phyloP scores from a whole-genome alignment of 2,888 invertebrate genomes.

The Phaedon cochleariae region DNA sequence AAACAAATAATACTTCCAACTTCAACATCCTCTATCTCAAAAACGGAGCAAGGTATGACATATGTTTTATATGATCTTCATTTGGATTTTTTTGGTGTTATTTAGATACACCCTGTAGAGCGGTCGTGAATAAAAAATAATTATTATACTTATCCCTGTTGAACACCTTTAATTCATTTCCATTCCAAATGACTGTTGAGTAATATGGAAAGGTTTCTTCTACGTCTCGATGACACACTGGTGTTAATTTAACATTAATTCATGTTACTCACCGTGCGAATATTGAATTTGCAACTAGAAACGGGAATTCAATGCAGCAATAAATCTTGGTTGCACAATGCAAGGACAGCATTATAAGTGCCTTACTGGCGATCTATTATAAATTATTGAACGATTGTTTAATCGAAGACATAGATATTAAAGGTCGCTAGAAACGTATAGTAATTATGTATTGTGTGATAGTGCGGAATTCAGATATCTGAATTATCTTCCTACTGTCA shows the following conservation, averaged over 20 bases:
- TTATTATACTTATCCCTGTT: too few relatives aligned
- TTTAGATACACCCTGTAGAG: too few relatives aligned
- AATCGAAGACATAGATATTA: constrained; percentile 33
- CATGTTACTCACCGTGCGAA: constrained; percentile 17
- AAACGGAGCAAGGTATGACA: too few relatives aligned
- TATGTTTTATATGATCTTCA: too few relatives aligned
- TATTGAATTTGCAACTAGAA: constrained; percentile 21
- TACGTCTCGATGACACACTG: background rate
- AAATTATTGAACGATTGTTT: constrained; percentile 37
- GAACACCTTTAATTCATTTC: background rate
- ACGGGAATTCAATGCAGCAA: constrained; percentile 21
- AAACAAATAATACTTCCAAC: too few relatives aligned
- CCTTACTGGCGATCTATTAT: constrained; percentile 35
- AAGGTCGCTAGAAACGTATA: constrained; percentile 28
- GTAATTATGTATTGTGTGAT: constrained; percentile 20
- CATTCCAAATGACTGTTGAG: background rate
- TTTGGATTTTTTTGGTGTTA: too few relatives aligned
- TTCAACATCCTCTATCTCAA: too few relatives aligned
- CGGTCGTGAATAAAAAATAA: too few relatives aligned
- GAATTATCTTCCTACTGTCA: background rate
- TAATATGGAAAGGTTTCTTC: background rate
- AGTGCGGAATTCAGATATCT: background rate
- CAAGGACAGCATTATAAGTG: constrained; percentile 43
- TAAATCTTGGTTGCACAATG: constrained; percentile 45
- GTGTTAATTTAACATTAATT: constrained; percentile 20